A percentile compares a stretch with the other conserved stretches of the same genome.
phyloP scores from a whole-genome alignment of 1,140 invertebrate species.

The Orius insidiosus region DNA sequence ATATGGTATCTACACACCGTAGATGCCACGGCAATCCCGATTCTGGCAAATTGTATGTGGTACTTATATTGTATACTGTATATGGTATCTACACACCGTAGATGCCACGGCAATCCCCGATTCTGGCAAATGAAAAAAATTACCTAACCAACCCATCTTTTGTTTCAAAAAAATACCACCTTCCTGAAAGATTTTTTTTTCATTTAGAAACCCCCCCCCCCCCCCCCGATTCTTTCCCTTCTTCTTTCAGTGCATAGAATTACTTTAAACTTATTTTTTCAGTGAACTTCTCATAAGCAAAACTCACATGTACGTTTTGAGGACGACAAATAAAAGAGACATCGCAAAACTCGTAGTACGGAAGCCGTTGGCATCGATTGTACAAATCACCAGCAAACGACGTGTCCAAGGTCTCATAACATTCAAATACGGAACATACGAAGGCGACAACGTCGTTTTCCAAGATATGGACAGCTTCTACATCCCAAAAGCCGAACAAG shows the following conservation, averaged over 20 bases:
- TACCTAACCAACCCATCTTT: no score
- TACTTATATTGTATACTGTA: no score
- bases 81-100: no score
- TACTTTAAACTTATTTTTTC: constrained; percentile 22
- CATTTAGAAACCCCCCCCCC: no score
- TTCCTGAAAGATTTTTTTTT: no score
- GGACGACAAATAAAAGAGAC: constrained; percentile 53
- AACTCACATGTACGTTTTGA: constrained; percentile 70
- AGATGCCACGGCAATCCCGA: no score
- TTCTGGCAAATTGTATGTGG: no score
- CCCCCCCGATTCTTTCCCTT: no score
- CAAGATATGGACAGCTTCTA: constrained; percentile 82
- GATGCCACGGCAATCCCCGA: no score
- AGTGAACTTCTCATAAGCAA: constrained; percentile 76
- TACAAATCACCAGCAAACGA: constrained; percentile 92
- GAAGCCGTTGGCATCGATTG: constrained; percentile 70
- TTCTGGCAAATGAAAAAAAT: no score
- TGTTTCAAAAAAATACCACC: no score
- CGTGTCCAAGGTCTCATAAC: constrained; percentile 86
- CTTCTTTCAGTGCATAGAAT: neutral
- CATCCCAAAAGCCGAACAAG: constrained; percentile 79
- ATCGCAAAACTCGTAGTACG: constrained; percentile 69
- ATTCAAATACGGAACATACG: constrained; percentile 75
- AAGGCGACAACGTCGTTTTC: constrained; percentile 52
- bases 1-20: no score